Conservation (phyloP, 2,888 invertebrate genomes). For the Trachelus stipa region DNA sequence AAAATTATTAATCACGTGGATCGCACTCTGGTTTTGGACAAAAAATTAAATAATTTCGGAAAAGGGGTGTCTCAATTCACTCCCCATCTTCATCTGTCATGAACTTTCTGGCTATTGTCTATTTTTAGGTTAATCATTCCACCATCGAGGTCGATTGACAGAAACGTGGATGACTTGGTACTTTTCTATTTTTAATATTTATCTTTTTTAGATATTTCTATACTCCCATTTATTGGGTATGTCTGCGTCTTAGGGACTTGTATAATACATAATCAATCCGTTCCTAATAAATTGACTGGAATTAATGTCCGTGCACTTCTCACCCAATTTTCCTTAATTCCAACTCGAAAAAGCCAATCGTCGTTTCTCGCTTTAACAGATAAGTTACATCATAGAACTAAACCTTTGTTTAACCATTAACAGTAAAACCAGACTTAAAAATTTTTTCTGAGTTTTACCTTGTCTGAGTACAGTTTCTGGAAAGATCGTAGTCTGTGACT, state of each 20-base stretch:
- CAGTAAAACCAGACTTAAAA: not conserved
- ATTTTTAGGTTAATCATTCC: not conserved
- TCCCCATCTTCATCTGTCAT: not conserved
- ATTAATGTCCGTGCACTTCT: no score
- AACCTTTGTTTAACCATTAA: not conserved
- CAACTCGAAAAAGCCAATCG: no score
- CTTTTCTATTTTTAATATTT: not conserved
- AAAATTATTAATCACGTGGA: not conserved
- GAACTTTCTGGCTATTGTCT: not conserved
- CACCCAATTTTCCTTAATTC: no score
- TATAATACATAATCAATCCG: no score
- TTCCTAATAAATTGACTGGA: no score
- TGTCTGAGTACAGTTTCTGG: not conserved
- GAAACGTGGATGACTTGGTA: not conserved
- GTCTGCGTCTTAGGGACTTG: no score
- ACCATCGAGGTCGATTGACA: not conserved
- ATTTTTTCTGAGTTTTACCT: not conserved
- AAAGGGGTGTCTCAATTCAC: not conserved
- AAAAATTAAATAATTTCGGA: not conserved
- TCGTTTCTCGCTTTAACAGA: no score
- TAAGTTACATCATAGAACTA: not conserved
- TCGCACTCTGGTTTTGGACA: not conserved
- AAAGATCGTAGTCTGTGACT: not conserved
- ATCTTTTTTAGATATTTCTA: not conserved
- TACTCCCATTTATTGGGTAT: not conserved